Evolutionary conservation across 1,140 invertebrate genomes (phyloP).

Genomic region (Drosophila sucinea): DNA sequence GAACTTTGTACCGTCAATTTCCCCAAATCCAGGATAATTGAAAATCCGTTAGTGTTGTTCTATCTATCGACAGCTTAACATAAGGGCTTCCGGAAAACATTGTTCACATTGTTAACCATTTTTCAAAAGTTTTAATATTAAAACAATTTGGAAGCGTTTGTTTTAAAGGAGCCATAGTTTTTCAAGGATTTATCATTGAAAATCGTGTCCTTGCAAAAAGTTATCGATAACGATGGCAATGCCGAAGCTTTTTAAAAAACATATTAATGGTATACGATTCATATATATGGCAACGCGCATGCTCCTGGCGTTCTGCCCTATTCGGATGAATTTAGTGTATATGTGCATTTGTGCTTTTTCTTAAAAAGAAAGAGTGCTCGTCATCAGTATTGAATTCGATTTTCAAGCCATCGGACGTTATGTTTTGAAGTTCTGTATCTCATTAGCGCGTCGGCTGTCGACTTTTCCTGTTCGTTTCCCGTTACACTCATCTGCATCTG

Average conservation of each 20-base stretch:
- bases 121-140: no score
- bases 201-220: background rate
- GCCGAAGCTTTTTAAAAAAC: background rate
- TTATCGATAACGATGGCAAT: background rate
- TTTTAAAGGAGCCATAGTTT: background rate
- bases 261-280: background rate
- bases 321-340: constrained; percentile 17
- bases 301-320: constrained; percentile 27
- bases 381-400: constrained; percentile 72
- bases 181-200: background rate
- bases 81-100: no score
- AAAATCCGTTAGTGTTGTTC: no score
- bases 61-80: no score
- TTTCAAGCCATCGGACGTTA: constrained; percentile 63
- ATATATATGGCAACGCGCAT: constrained; percentile 23
- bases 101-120: no score
- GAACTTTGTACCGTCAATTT: no score
- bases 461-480: constrained; percentile 14
- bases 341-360: constrained; percentile 14
- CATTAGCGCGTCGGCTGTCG: constrained; percentile 23
- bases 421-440: constrained; percentile 21
- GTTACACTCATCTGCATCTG: constrained; percentile 21
- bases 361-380: constrained; percentile 25
- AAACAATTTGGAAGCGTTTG: background rate
- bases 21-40: no score